Conservation (phyloP, 1,140 invertebrate species). For the Spodoptera litura region DNA sequence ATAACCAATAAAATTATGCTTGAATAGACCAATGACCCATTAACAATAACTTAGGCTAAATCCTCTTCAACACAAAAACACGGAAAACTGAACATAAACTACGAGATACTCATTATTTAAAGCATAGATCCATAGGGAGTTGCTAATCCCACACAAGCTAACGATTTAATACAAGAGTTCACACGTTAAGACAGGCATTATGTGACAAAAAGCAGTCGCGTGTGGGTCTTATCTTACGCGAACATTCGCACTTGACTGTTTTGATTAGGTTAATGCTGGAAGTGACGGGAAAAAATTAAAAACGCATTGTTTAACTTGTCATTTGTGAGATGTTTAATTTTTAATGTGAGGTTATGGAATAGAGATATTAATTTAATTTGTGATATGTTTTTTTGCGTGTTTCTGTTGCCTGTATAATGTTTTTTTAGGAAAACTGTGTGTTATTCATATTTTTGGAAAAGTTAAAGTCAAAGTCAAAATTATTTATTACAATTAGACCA, state of each 20-base stretch:
- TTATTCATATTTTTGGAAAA: no score
- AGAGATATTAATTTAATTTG: background rate
- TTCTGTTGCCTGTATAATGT: background rate
- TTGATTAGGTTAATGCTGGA: conserved; percentile 35
- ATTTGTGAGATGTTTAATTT: background rate
- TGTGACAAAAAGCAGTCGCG: conserved; percentile 74
- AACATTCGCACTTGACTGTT: conserved; percentile 66
- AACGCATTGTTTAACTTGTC: background rate
- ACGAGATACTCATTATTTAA: conserved; percentile 41
- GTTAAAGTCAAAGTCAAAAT: no score
- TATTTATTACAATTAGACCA: no score
- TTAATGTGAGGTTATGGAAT: background rate
- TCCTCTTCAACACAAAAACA: background rate
- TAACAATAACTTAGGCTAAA: no score
- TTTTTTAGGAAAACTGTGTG: background rate
- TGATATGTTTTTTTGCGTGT: background rate
- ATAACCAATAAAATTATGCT: no score
- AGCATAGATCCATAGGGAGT: conserved; percentile 32
- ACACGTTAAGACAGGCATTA: conserved; percentile 70
- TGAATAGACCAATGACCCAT: no score
- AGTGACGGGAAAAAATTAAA: conserved; percentile 12
- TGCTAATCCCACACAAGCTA: conserved; percentile 51
- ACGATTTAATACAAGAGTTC: conserved; percentile 65
- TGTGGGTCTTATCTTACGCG: conserved; percentile 67
- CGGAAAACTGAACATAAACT: conserved; percentile 22